A percentile compares a stretch with the other conserved stretches of the same genome.
These are phyloP conservation scores for Anableps anableps DNA, from an alignment of 2,797 vertebrate species.

Conservation along the genomic window DNA sequence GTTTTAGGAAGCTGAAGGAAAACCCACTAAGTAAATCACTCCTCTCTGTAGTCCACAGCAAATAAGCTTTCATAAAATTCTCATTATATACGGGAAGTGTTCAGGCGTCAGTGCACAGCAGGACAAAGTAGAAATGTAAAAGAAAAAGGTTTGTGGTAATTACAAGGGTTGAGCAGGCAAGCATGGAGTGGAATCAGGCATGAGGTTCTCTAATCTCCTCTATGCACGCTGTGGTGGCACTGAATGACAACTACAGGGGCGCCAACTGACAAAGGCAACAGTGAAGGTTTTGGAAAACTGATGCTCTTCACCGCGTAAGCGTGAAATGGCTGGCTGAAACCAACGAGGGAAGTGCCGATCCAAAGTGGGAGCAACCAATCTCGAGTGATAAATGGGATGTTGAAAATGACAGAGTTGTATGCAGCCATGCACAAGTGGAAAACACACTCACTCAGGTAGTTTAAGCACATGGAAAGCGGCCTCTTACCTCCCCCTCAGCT, in stretches of 20 bases:
- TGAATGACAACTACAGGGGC: constrained; percentile 30
- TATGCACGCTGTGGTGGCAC: constrained; percentile 43
- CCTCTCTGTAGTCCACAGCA: constrained; percentile 12
- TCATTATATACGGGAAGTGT: constrained; percentile 22
- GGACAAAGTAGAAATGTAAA: constrained; percentile 36
- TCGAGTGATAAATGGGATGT: constrained; percentile 31
- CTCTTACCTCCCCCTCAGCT: constrained; percentile 84
- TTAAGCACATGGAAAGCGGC: constrained; percentile 66
- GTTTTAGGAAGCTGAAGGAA: background rate
- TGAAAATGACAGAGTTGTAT: constrained; percentile 41
- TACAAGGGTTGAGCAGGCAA: constrained; percentile 69
- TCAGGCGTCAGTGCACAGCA: constrained; percentile 54
- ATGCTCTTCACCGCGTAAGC: constrained; percentile 62
- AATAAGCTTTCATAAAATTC: constrained; percentile 27
- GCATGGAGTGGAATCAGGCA: constrained; percentile 68
- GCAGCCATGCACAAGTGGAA: constrained; percentile 67
- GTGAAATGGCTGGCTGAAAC: constrained; percentile 54
- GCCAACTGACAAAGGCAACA: constrained; percentile 46
- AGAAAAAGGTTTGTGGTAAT: constrained; percentile 37
- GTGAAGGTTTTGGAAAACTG: constrained; percentile 48
- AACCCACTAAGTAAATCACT: constrained; percentile 10
- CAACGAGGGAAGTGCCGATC: constrained; percentile 41
- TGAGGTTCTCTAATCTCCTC: constrained; percentile 44
- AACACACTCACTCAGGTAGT: constrained; percentile 36
- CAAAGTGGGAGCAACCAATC: constrained; percentile 50